Evolutionary conservation across 2,888 invertebrate genomes (phyloP).

Genomic region (Rhogogaster chlorosoma): DNA sequence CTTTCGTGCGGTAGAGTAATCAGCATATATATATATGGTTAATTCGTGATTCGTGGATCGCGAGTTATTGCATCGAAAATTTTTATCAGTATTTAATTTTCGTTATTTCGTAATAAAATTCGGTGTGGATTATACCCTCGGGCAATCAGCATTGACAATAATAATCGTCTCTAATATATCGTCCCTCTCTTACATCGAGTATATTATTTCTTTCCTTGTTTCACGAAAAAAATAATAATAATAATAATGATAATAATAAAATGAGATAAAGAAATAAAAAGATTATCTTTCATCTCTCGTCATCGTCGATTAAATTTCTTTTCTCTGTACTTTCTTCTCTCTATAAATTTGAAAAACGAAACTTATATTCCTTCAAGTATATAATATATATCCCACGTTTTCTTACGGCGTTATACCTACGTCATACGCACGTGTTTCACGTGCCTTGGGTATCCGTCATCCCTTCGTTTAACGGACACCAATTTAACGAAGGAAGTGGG

Average conservation of each 20-base stretch:
- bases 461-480: neutral
- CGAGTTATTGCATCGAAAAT: neutral
- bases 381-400: neutral
- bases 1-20: neutral
- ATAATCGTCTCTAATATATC: neutral
- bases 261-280: too few species aligned
- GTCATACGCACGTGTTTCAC: constrained; percentile 4
- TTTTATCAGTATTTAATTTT: neutral
- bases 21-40: neutral
- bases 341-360: neutral
- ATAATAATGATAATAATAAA: too few species aligned
- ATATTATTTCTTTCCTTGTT: neutral
- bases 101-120: neutral
- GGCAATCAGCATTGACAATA: neutral
- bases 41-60: neutral
- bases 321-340: neutral
- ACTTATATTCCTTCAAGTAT: neutral
- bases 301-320: neutral
- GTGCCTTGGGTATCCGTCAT: neutral
- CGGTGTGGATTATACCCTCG: neutral
- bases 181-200: neutral
- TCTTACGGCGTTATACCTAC: neutral
- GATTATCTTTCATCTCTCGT: neutral
- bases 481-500: neutral
- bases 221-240: too few species aligned